Evolutionary conservation across 2,888 invertebrate species (phyloP), one percentile per base, ranked within the genome.

Genomic region (Mimas tiliae): DNA sequence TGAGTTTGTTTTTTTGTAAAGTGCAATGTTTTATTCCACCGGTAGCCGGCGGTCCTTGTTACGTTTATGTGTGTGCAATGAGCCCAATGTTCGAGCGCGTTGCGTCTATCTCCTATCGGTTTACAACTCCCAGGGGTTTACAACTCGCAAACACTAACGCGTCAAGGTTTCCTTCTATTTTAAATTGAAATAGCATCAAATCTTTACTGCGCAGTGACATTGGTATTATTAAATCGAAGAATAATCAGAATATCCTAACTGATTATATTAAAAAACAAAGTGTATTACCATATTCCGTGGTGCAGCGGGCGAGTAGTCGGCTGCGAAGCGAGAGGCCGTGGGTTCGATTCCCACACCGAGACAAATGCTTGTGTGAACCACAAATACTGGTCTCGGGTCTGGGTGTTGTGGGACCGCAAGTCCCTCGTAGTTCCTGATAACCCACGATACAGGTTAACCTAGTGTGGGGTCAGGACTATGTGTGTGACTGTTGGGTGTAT

Each of bases 21-120:
- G 90, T 93, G 90, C 92, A 90, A 93, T 93, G 90, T 91, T 93
- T 91, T 91, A 93, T 91, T 90, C 92, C 90, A 87, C 92, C 93
- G 93, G 92, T 87, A 80, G 82, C 90, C 93, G 92, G 87, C 80
- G 88, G 93, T 89, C 82, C 86, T 93, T 93, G 92, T 93, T 93
- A 91, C 89, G 78, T 83, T 82, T 89, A 86, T 86, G 76, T 85
- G 81, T 89, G 88, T 90, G 91, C 91, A 90, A 89, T 86, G 83
- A 85, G 84, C 82, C 85, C 81, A 79, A n/a, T 79, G 86, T 78
- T 76, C 78, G 85, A 74, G 76, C 83, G 83, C 77, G 77, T 74
- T 80, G 82, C 80, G 81, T 81, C 78, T 79, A 74, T 77, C 79
- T 78, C 77, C 72, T 72, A 73, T 76, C 78, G 72, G 68, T 72